Evolutionary conservation across 1,140 invertebrate genomes (phyloP), one percentile per base, ranked within the genome.

Genomic region (Cydia fagiglandana): DNA sequence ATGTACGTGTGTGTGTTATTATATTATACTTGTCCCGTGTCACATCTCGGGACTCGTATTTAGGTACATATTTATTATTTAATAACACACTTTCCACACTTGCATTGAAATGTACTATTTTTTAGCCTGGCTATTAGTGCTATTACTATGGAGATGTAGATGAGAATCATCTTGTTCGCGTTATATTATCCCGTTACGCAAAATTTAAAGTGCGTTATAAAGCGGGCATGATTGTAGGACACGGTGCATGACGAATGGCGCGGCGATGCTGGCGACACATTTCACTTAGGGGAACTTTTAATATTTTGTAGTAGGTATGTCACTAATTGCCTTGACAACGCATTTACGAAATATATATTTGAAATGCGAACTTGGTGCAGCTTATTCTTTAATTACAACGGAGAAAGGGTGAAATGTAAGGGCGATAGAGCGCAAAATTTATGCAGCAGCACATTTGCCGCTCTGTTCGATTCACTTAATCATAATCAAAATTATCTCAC

Each of bases 231-330:
- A 82, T 79, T 78, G 78, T 81, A 64, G 64, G n/a, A 77, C 75
- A 76, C 76, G 61, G 76, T 53, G 77, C 68, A 75, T 84, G 78
- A 84, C 81, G 81, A 86, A 87, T 84, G 75, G 78, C 74, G 15
- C 73, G 50, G 53, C 75, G 75, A 73, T 83, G 80, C 74, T 77
- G 34, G 38, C 77, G 79, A 80, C 80, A 82, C 75, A 79, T 81
- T 80, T 75, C 61, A 74, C 75, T 56, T 50, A 78, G 80, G 86
- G 86, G 83, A 80, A 82, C 75, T 81, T 85, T 88, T 86, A 85
- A 88, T 84, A 84, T 81, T 84, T 83, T 80, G 79, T 80, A 84
- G 83, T 78, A 84, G 86, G 85, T 78, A 84, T 88, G 85, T 84
- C 83, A 84, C 81, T 86, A 88, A 88, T 87, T 88, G 85, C 81